Percentiles rank a stretch among this genome's conserved stretches.
These are phyloP conservation scores for Python bivittatus DNA, from an alignment of 2,113 vertebrate genomes.

Conservation along the genomic window DNA sequence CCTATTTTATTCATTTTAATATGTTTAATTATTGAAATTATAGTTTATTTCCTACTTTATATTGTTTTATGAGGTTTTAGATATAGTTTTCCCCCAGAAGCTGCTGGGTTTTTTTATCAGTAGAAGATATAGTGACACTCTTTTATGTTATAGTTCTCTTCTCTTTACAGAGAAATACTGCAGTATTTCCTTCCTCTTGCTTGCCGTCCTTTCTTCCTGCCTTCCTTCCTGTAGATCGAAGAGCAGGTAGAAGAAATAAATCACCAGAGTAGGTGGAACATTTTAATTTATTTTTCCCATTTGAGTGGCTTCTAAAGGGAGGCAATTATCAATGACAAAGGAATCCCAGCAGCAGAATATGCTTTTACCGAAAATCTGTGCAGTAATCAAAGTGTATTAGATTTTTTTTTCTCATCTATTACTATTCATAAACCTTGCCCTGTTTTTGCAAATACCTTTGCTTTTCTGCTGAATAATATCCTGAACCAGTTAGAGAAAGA, in stretches of 20 bases:
- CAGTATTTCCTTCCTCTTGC: not conserved
- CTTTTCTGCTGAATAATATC: slow-evolving; percentile 16
- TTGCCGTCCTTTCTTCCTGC: not conserved
- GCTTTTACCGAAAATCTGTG: not conserved
- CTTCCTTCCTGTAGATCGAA: not conserved
- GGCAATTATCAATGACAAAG: not conserved
- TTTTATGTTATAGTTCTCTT: not conserved
- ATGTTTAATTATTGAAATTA: too few relatives aligned
- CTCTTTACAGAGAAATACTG: not conserved
- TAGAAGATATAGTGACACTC: not conserved
- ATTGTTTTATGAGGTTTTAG: not conserved
- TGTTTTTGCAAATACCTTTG: slow-evolving; percentile 16
- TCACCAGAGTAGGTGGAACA: not conserved
- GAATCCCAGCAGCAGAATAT: not conserved
- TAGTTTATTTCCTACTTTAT: too few relatives aligned
- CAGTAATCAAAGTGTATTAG: not conserved
- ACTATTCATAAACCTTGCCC: not conserved
- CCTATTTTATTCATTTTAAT: too few relatives aligned
- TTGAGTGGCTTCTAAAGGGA: not conserved
- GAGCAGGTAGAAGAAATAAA: not conserved
- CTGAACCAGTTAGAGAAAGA: not conserved
- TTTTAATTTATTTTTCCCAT: not conserved
- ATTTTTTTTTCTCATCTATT: not conserved
- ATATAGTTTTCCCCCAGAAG: not conserved
- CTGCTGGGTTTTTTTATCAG: not conserved